phyloP scores from a whole-genome alignment of 2,113 vertebrate genomes.

The Cathartes aura region DNA sequence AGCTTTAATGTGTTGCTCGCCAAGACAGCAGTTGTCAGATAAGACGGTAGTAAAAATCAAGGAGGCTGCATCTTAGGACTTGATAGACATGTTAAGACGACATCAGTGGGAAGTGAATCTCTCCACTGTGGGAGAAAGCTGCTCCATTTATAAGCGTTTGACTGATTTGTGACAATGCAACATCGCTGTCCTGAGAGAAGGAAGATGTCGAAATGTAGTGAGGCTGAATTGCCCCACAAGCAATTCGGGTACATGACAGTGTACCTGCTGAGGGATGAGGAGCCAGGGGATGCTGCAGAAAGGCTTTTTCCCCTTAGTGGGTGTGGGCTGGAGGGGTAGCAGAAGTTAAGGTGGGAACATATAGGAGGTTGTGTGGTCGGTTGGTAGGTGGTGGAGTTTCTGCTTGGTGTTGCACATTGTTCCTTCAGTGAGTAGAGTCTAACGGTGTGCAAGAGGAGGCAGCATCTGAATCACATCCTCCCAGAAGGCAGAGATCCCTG shows the following conservation, averaged over 20 bases:
- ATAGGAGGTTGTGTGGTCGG: accelerated
- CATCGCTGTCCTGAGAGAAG: accelerated
- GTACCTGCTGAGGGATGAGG: not conserved
- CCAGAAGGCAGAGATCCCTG: not conserved
- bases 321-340: not conserved
- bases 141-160: not conserved
- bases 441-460: not conserved
- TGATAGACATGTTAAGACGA: accelerated
- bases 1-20: not conserved
- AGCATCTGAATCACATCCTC: not conserved
- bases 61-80: not conserved
- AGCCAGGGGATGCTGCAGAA: not conserved
- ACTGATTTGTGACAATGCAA: accelerated
- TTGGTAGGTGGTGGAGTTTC: not conserved
- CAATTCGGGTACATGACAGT: accelerated
- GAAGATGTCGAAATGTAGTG: accelerated
- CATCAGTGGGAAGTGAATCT: not conserved
- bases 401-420: accelerated
- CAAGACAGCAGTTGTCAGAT: not conserved
- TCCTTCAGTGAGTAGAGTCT: not conserved
- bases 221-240: not conserved
- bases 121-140: not conserved
- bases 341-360: not conserved
- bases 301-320: not conserved
- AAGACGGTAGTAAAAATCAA: not conserved